A percentile compares a stretch with the other conserved stretches of the same genome.
Evolutionary conservation across 30 jellyfish, hydroid and myxozoan genomes (phyloP).

Genomic region (Cassiopea andromeda): DNA sequence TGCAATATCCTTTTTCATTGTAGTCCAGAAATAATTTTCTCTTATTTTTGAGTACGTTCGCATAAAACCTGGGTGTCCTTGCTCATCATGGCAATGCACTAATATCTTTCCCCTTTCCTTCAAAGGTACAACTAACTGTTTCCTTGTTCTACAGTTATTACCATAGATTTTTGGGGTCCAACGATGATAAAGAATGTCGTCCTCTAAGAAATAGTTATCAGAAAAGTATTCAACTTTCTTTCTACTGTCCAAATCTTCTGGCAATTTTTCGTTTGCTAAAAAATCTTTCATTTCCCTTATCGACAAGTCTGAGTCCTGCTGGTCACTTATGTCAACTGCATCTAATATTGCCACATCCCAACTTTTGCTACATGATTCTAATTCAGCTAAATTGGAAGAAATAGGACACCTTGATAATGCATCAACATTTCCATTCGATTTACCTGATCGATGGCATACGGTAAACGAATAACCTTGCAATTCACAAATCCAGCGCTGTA

Average conservation of each 20-base stretch:
- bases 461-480: constrained; percentile 18
- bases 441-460: constrained; percentile 38
- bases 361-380: neutral
- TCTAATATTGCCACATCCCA: constrained; percentile 19
- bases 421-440: constrained; percentile 39
- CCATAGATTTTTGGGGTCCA: constrained; percentile 25
- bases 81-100: constrained; percentile 25
- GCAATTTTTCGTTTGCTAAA: constrained; percentile 3
- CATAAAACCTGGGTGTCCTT: constrained; percentile 25
- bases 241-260: neutral
- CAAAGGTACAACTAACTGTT: constrained; percentile 53
- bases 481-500: constrained; percentile 34
- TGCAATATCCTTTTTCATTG: constrained; percentile 29
- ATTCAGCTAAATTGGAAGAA: neutral
- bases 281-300: constrained; percentile 26
- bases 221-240: neutral
- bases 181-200: constrained; percentile 36
- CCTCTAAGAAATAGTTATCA: constrained; percentile 6
- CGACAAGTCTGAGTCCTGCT: constrained; percentile 4
- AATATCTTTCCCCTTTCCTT: constrained; percentile 29
- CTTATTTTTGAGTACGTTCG: constrained; percentile 17
- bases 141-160: constrained; percentile 10
- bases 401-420: constrained; percentile 46
- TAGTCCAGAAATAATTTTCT: constrained; percentile 34
- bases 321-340: constrained; percentile 13